Conservation (phyloP, 2,113 vertebrate species). For the Carollia perspicillata region DNA sequence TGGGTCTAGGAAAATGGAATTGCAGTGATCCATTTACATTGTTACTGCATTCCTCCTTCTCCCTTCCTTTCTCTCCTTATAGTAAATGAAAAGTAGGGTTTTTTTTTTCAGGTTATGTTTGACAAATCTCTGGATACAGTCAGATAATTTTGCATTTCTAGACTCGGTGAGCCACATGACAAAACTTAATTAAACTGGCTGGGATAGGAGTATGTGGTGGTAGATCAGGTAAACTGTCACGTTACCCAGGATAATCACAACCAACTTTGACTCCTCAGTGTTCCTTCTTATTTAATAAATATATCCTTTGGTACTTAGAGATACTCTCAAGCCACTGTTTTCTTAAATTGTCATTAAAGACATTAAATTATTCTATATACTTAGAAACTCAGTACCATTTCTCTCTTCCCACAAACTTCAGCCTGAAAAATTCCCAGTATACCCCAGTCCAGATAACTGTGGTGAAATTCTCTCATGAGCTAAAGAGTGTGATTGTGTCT, state of each 20-base stretch:
- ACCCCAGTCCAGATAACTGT: not conserved
- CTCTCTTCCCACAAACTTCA: not conserved
- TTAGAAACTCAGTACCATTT: not conserved
- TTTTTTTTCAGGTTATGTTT: conserved; percentile 68
- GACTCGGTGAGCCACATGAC: conserved; percentile 80
- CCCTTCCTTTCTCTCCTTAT: not conserved
- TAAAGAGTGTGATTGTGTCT: not conserved
- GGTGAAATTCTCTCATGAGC: not conserved
- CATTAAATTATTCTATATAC: conserved; percentile 5
- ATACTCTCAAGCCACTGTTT: conserved; percentile 18
- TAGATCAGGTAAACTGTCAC: conserved; percentile 65
- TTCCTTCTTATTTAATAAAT: conserved; percentile 75
- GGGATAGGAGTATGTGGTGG: conserved; percentile 68
- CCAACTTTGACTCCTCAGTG: conserved; percentile 57
- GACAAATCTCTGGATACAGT: conserved; percentile 77
- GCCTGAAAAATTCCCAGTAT: not conserved
- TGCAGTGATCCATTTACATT: not conserved
- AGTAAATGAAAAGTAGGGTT: conserved; percentile 54
- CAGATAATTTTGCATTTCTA: conserved; percentile 72
- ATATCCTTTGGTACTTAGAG: conserved; percentile 55
- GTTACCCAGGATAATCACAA: conserved; percentile 72
- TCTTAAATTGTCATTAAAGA: conserved; percentile 48
- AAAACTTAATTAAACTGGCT: conserved; percentile 84
- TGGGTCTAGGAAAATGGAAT: conserved; percentile 17
- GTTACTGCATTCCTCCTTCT: not conserved